Evolutionary conservation across 1,140 invertebrate species (phyloP), one percentile per base, ranked within the genome.

Genomic region (Carcinoscorpius rotundicauda): DNA sequence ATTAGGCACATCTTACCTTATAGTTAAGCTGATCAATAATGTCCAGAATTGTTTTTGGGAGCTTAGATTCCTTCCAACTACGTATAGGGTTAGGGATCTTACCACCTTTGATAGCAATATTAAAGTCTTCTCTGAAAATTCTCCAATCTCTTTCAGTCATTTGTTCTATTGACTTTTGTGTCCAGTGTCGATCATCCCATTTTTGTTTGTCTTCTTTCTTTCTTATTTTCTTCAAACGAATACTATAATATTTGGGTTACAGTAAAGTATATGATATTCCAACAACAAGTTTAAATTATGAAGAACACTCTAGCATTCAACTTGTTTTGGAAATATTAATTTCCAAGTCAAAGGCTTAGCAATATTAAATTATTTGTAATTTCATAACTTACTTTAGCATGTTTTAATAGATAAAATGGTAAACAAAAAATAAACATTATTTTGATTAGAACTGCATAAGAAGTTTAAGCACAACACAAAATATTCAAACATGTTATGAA

Each of bases 111-210:
- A 98, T 95, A 4, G 93, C 91, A 59, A 99, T 99, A 75, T 97
- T 99, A 75, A 97, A 99, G 80, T 99, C 97, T 80, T 99, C 97
- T 68, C 96, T 85, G 74, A 99, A 99, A 72, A 99, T 99, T 75
- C 97, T 84, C 97, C 97, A 99, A 81, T 99, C 97, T 75, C 97
- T 83, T 75, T 99, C 96, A 6, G 90, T 95, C 97, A 99, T 99
- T 79, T 99, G 94, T 61, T 87, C 84, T 0, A 88, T 74, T 8
- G 85, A 84, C 78, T 99, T 99, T 72, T 99, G 93, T 11, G 88
- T 90, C 97, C 97, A 99, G 78, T 99, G 97, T 49, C 97, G 83
- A 75, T 99, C 96, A 80, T 99, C 97, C 90, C 92, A 98, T 74
- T 93, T 91, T 75, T 98, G 93, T 79, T 99, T 98, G 68, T 97